Evolutionary conservation across 2,113 vertebrate genomes (phyloP).

Genomic region (Scophthalmus maximus): DNA sequence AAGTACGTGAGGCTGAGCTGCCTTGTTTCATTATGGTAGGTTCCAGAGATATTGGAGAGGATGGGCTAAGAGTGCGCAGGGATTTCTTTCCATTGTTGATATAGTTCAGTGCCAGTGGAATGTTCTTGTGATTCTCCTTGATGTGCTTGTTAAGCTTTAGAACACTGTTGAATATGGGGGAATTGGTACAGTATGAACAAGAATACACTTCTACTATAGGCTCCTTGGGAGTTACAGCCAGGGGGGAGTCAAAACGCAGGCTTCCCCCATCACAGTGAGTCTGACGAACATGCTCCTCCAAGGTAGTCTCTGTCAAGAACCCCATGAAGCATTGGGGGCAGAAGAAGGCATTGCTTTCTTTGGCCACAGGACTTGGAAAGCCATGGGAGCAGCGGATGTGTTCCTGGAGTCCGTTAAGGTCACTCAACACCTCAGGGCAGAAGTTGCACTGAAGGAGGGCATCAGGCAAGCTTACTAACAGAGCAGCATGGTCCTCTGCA

Average conservation of each 20-base stretch:
- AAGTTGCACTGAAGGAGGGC: conserved; percentile 97
- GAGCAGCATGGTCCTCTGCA: conserved; percentile 87
- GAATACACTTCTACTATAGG: conserved; percentile 97
- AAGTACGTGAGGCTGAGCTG: conserved; percentile 85
- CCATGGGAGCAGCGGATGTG: conserved; percentile 97
- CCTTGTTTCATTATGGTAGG: conserved; percentile 93
- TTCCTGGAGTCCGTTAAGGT: conserved; percentile 97
- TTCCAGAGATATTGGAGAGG: conserved; percentile 92
- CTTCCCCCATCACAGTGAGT: conserved; percentile 94
- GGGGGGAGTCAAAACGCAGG: conserved; percentile 93
- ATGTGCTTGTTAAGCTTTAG: conserved; percentile 97
- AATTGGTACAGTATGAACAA: conserved; percentile 98
- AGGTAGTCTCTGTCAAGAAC: conserved; percentile 96
- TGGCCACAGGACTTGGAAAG: conserved; percentile 92
- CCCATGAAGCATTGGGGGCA: conserved; percentile 99
- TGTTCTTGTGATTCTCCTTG: conserved; percentile 99
- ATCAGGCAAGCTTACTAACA: conserved; percentile 92
- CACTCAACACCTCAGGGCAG: conserved; percentile 93
- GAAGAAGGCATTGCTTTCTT: conserved; percentile 99
- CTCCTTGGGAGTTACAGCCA: conserved; percentile 94
- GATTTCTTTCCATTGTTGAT: conserved; percentile 97
- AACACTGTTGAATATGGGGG: conserved; percentile 96
- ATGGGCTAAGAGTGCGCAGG: conserved; percentile 91
- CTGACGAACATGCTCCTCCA: conserved; percentile 97
- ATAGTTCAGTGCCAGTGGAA: conserved; percentile 97